Conservation (phyloP, 2,113 vertebrate species). For the Thinocorus orbignyianus region DNA sequence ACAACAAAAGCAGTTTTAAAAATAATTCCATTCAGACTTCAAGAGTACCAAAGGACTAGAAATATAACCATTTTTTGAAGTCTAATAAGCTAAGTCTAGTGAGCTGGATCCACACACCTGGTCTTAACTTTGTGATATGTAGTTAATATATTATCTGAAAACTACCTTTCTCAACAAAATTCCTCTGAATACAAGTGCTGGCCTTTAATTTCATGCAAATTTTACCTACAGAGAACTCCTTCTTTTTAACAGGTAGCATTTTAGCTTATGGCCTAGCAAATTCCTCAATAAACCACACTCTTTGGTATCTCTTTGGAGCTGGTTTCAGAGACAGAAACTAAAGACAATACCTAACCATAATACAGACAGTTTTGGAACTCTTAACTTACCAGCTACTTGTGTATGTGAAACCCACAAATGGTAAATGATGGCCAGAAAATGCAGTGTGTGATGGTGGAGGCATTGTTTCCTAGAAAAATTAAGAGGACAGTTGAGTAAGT, state of each 20-base stretch:
- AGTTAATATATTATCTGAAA: not conserved
- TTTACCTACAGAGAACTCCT: not conserved
- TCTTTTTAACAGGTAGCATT: not conserved
- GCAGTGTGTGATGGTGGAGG: constrained; percentile 94
- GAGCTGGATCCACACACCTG: not conserved
- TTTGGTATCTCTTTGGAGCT: not conserved
- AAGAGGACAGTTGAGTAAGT: constrained; percentile 1
- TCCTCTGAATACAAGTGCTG: not conserved
- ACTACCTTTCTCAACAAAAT: not conserved
- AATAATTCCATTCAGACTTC: not conserved
- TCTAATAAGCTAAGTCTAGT: not conserved
- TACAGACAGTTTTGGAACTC: not conserved
- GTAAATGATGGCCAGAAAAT: constrained; percentile 97
- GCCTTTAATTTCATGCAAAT: not conserved
- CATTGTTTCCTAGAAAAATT: constrained; percentile 89
- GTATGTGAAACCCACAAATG: constrained; percentile 97
- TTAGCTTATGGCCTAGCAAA: not conserved
- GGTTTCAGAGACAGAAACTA: not conserved
- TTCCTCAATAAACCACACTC: not conserved
- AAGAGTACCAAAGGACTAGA: not conserved
- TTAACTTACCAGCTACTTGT: constrained; percentile 96
- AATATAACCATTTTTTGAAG: not conserved
- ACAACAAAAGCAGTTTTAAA: not conserved
- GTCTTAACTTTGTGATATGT: not conserved
- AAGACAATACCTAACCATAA: not conserved